Percentiles rank a stretch among this genome's conserved stretches.
These are phyloP conservation scores for Zaprionus nigranus DNA, from an alignment of 1,140 invertebrate species.

Conservation along the genomic window DNA sequence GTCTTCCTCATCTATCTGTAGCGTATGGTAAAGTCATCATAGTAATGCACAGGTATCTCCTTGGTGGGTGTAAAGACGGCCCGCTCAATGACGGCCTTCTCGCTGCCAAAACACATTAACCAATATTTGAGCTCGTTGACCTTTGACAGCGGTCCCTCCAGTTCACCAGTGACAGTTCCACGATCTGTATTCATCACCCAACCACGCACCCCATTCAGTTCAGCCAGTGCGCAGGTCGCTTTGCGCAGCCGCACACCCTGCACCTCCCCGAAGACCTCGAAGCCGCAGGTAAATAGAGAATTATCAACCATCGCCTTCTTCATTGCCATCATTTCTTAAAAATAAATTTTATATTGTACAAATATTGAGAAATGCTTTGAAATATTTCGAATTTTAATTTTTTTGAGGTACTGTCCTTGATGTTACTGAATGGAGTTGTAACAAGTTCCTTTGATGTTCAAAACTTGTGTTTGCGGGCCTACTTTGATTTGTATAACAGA, in stretches of 20 bases:
- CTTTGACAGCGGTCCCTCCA: slow-evolving; percentile 86
- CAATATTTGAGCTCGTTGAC: slow-evolving; percentile 88
- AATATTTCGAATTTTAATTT: not conserved
- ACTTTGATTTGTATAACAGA: not conserved
- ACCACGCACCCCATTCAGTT: slow-evolving; percentile 86
- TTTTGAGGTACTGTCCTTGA: not conserved
- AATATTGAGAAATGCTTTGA: not conserved
- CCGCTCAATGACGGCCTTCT: slow-evolving; percentile 87
- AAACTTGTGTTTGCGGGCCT: not conserved
- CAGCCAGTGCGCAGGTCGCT: slow-evolving; percentile 87
- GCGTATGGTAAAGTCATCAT: slow-evolving; percentile 56
- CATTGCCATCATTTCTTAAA: slow-evolving; percentile 15
- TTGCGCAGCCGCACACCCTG: slow-evolving; percentile 87
- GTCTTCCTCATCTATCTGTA: not conserved
- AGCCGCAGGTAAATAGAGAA: slow-evolving; percentile 82
- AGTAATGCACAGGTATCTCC: slow-evolving; percentile 61
- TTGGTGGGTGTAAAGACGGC: slow-evolving; percentile 85
- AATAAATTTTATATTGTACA: not conserved
- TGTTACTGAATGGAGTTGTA: not conserved
- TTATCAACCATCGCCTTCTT: slow-evolving; percentile 5
- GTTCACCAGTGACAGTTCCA: slow-evolving; percentile 87
- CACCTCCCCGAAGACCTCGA: slow-evolving; percentile 86
- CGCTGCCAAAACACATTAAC: slow-evolving; percentile 87
- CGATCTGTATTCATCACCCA: slow-evolving; percentile 88
- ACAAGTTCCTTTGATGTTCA: not conserved